These are phyloP conservation scores for Cossypha niveicapilla DNA, from an alignment of 2,797 vertebrate species.

Conservation along the genomic window DNA sequence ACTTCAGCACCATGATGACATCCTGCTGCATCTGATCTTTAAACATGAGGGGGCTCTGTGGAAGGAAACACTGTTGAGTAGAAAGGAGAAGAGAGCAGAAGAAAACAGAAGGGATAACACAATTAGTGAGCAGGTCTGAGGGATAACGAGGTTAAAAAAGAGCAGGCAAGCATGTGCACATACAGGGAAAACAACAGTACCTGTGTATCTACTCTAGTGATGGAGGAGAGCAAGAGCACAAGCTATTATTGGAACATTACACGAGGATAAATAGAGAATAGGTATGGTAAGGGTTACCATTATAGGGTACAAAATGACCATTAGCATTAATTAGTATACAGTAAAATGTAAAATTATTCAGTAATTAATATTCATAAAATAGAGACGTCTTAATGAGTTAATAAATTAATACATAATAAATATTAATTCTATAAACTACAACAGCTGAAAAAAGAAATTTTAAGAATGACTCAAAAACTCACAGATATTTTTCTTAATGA, in stretches of 20 bases:
- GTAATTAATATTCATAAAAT: background rate
- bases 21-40: slow-evolving; percentile 99
- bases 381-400: background rate
- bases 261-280: slow-evolving; percentile 48
- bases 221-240: slow-evolving; percentile 39
- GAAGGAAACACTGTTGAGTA: slow-evolving; percentile 97
- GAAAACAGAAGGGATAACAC: slow-evolving; percentile 75
- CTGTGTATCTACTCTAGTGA: background rate
- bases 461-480: background rate
- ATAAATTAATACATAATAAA: background rate
- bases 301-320: background rate
- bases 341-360: background rate
- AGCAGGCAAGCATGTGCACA: slow-evolving; percentile 63
- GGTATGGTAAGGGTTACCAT: background rate
- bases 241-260: slow-evolving; percentile 56
- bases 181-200: slow-evolving; percentile 42
- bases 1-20: slow-evolving; percentile 98
- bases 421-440: background rate
- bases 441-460: background rate
- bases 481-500: background rate
- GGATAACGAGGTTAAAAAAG: slow-evolving; percentile 75
- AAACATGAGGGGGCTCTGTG: slow-evolving; percentile 98
- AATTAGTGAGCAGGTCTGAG: slow-evolving; percentile 79
- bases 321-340: background rate
- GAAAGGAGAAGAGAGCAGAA: slow-evolving; percentile 79